phyloP scores from a whole-genome alignment of 2,888 invertebrate species.

The Oscheius sp. region DNA sequence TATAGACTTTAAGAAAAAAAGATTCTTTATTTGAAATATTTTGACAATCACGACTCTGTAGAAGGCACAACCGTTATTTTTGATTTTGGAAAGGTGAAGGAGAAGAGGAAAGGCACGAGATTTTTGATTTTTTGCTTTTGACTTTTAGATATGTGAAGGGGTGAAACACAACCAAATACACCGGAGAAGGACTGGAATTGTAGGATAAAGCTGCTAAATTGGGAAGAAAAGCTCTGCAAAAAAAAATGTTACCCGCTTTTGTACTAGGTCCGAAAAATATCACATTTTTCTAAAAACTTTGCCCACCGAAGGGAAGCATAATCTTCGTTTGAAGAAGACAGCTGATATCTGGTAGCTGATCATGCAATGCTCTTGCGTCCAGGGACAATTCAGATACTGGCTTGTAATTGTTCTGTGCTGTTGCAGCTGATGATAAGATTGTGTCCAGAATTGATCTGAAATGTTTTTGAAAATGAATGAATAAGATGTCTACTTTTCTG shows the following conservation, averaged over 20 bases:
- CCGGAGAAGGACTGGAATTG: constrained; percentile 11
- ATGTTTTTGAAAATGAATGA: neutral
- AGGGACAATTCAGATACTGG: constrained; percentile 52
- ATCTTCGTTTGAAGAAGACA: constrained; percentile 54
- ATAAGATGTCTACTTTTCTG: constrained; percentile 8
- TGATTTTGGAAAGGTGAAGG: neutral
- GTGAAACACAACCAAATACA: constrained; percentile 5
- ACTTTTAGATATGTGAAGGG: neutral
- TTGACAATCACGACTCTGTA: neutral
- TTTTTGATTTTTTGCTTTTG: no score
- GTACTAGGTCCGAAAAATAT: neutral
- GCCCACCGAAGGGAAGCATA: constrained; percentile 55
- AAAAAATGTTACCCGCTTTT: neutral
- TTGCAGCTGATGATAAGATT: constrained; percentile 33
- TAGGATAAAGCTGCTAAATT: constrained; percentile 7
- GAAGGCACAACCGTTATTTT: constrained; percentile 9
- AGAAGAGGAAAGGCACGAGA: constrained; percentile 9
- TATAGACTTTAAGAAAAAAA: no score
- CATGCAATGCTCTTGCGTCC: constrained; percentile 59
- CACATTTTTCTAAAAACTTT: neutral
- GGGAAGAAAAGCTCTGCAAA: no score
- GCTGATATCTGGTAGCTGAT: constrained; percentile 56
- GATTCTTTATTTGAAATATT: constrained; percentile 1
- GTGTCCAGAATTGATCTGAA: constrained; percentile 39
- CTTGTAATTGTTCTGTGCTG: constrained; percentile 26